These are phyloP conservation scores for Metridium senile DNA, from an alignment of 92 coral and sea anemone genomes.

Conservation along the genomic window DNA sequence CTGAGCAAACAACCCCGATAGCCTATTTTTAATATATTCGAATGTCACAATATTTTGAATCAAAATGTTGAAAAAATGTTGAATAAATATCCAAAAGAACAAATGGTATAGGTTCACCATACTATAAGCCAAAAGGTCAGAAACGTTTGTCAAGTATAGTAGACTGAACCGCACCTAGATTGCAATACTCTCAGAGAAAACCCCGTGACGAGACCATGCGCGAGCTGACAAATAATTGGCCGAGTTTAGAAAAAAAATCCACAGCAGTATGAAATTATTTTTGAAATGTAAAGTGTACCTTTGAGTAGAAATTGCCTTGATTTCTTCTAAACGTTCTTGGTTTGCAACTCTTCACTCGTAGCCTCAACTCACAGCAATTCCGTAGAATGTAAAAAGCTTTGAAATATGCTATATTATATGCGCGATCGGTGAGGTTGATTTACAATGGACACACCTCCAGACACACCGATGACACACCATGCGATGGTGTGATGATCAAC, in stretches of 20 bases:
- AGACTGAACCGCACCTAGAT: not conserved
- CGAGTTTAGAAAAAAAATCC: no score
- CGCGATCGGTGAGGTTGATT: not conserved
- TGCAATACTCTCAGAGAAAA: not conserved
- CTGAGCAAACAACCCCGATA: no score
- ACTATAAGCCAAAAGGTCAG: not conserved
- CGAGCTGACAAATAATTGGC: no score
- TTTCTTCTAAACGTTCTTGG: not conserved
- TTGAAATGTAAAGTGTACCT: not conserved
- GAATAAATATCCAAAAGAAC: not conserved
- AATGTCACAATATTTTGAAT: no score
- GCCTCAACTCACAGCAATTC: not conserved
- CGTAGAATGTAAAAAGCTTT: not conserved
- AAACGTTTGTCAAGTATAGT: no score
- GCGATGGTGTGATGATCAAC: constrained; percentile 21
- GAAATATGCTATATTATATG: not conserved
- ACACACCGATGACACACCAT: constrained; percentile 31
- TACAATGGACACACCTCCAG: constrained; percentile 34
- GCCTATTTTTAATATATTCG: no score
- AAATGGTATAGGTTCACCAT: not conserved
- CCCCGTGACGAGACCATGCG: not conserved
- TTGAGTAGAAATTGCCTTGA: not conserved
- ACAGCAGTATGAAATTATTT: no score
- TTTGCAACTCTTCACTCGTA: not conserved
- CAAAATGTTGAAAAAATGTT: not conserved